Base-by-base conservation (phyloP, 2,113 vertebrate species). In the Pygathrix nemaeus region DNA sequence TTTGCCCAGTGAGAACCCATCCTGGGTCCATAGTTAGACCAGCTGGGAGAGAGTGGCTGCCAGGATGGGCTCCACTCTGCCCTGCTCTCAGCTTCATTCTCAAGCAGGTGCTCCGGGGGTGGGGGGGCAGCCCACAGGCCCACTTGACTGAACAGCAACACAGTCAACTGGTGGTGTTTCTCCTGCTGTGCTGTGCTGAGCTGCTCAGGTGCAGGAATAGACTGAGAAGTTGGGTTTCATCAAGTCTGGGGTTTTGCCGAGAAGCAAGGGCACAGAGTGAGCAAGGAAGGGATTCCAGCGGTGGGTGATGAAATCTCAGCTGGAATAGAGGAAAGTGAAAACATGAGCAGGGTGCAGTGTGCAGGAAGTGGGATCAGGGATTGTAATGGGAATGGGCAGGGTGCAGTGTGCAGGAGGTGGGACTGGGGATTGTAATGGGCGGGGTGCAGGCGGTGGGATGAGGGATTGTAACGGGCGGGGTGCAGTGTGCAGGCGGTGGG, bases 141-240 rank as follows among this genome's bases (percentile, higher is more conserved):
- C 6, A 13, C 25, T 20, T 17, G 55, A 13, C 45, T 16, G 38
- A 50, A 17, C 64, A 20, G 35, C 13, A 30, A 6, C 40, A 8
- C 9, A 20, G 14, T 13, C 13, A 27, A 40, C 38, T 11, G 11
- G 3, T 59, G 25, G 48, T 64, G 18, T 57, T 64, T 30, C 66
- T 52, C 40, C 18, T 2, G 88, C 61, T 18, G 2, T 0, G 3
- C 0, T 23, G 50, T 0, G 3, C 0, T 23, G 50, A 73, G 52
- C 21, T 3, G 14, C 21, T 0, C n/a, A 30, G 21, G 7, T 3
- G 35, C 30, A 43, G 45, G 55, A 16, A 10, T 68, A 38, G 25
- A 38, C 45, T 40, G 35, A 45, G 40, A 76, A 25, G 48, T 18
- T 45, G 70, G 23, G 30, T 20, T 38, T 32, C 32, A 14, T 21